Base-by-base conservation (phyloP, 2,888 invertebrate species). In the Drepana falcataria region DNA sequence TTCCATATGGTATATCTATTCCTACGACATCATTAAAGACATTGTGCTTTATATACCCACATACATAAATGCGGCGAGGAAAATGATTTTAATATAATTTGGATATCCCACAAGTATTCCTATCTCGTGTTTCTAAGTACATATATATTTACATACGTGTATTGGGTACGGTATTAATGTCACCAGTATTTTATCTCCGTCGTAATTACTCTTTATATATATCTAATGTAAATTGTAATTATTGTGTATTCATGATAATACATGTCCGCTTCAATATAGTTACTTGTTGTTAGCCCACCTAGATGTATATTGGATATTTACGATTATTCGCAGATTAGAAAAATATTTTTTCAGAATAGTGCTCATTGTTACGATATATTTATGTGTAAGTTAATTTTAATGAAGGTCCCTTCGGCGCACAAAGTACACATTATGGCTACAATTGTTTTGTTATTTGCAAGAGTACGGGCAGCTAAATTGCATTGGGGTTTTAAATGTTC, bases 341-440 rank as follows among this genome's bases (percentile, higher is more conserved):
- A 81, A 77, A 81, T 88, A 87, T 88, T 87, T 89, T 89, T 89
- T 85, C 84, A 88, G 77, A 65, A 72, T 85, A 85, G 81, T 81
- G 85, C 83, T 86, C 79, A 83, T 83, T 81, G 71, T 80, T 75
- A 73, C 67, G 54, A 57, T 58, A 61, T 57, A 53, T 62, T 63
- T 59, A 60, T 60, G 48, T 35, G 58, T 64, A 58, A 68, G 55
- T 64, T 40, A 40, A 3, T 21, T 51, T 33, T 4, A 34, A 51
- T 40, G 2, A 4, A 33, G 33, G 35, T 9, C 58, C 54, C 59
- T 71, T 68, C 57, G 64, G 47, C 40, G 55, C 51, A 51, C 40
- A 53, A 37, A n/a, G 53, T 57, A 48, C 53, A 59, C 35, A 2
- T 1, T 35, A 49, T 51, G 3, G 6, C 4, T 40, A 40, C 1